Percentiles rank a stretch among this genome's conserved stretches.
Evolutionary conservation across 2,797 vertebrate species (phyloP).

Genomic region (Hirundo rustica): DNA sequence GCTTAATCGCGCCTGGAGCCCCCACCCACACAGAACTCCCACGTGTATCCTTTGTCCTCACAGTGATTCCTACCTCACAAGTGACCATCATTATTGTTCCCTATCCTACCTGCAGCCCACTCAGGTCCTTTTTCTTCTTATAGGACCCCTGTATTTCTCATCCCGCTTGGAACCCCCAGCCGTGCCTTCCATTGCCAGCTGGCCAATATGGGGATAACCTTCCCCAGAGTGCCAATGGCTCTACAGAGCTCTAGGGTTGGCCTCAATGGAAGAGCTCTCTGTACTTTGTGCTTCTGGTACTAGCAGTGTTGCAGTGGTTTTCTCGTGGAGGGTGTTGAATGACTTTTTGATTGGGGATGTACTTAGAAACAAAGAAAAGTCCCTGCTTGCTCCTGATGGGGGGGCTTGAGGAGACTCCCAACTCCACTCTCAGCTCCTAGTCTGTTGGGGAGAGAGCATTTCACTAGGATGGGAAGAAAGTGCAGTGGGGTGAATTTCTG

Average conservation of each 20-base stretch:
- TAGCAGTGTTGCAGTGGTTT: accelerated
- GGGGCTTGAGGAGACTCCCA: background rate
- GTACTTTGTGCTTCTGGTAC: background rate
- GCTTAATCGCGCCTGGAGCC: background rate
- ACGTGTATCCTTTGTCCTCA: background rate
- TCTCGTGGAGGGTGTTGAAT: background rate
- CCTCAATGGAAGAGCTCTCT: background rate
- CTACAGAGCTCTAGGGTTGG: accelerated
- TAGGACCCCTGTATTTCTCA: background rate
- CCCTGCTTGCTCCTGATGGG: background rate
- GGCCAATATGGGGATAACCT: background rate
- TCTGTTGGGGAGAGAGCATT: background rate
- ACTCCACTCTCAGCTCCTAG: background rate
- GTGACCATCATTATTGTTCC: accelerated
- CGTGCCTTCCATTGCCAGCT: accelerated
- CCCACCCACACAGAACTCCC: background rate
- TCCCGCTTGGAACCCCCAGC: background rate
- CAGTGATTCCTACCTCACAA: accelerated
- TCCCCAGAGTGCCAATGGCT: accelerated
- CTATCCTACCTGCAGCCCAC: background rate
- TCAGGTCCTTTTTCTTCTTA: background rate
- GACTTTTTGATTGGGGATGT: background rate
- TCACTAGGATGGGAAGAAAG: background rate
- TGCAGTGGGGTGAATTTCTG: background rate
- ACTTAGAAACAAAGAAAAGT: background rate